Base-by-base conservation (phyloP, 64 coral and sea anemone genomes). In the Anthopleura sola region DNA sequence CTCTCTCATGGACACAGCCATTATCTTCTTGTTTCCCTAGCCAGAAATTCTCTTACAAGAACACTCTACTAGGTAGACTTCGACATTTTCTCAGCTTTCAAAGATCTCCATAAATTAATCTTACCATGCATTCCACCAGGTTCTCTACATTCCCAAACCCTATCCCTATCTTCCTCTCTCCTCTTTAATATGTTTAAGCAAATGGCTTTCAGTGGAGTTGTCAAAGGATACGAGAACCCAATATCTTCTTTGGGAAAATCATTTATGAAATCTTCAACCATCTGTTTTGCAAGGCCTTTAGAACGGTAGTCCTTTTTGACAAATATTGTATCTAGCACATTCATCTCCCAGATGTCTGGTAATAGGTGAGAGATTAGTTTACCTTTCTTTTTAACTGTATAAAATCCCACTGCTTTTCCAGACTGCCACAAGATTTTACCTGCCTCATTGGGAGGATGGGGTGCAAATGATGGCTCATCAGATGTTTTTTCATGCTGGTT, bases 241-340 rank as follows among this genome's bases (percentile, higher is more conserved):
- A 91, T 57, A 86, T 91, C 84, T 85, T 91, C 36, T 18, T 66
- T 71, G 4, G 84, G 89, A 50, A 80, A 82, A 26, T 26, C 60
- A 47, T 85, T 46, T 24, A 91, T 68, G 54, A 91, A 91, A 62
- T 91, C 71, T 46, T 86, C 84, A 24, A 91, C 53, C 89, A 91
- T 82, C 51, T 49, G 44, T 37, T 46, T 66, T 47, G 84, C 89
- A 32, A 91, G 23, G 20, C 89, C 89, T 82, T 86, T 68, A 60
- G 47, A 56, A 1, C 84, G 83, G 19, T 36, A 91, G 18, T 68
- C 28, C 24, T 51, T 81, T 51, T 84, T 79, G 31, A 91, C 89
- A 91, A 91, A 91, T 68, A 91, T 91, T 5, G 89, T 91, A 86
- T 91, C 89, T 10, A 91, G 44, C 16, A 91, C 57, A 86, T 91